Evolutionary conservation across 2,113 vertebrate species (phyloP), one percentile per base, ranked within the genome.

Genomic region (Erythrolamprus reginae): DNA sequence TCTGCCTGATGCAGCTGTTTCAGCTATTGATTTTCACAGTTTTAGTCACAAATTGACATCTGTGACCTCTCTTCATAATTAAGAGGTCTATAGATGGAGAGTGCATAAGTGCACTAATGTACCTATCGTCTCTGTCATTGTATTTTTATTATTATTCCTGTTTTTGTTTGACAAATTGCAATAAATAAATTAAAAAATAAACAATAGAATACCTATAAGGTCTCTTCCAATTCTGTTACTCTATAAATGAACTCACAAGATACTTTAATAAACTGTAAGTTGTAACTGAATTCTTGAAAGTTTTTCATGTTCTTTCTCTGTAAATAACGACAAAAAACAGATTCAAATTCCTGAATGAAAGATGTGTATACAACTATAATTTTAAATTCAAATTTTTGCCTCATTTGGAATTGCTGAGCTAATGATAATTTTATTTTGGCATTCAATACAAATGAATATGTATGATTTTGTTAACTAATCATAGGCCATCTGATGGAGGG

Each of bases 181-280:
- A 51, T 51, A 51, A 51, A 51, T 13, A 51, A 51, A 47, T 47
- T 5, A 47, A 48, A 9, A 48, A 48, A 48, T 48, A 48, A 51
- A 48, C 10, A 51, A 51, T 51, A 51, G 50, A 12, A 51, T 51
- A 51, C 9, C 9, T 58, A 2, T 9, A 58, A 58, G 55, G 7
- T 58, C 7, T 9, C 55, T 58, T 58, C 56, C 24, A 58, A 58
- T 58, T 58, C 23, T 56, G 23, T 56, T 56, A 56, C 24, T 56
- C 8, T 58, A 26, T 58, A 24, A 58, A 21, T 58, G 56, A 58
- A 58, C 3, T 52, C 88, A 89, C 87, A 88, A 89, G 77, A 91
- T 58, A 92, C 53, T 87, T 52, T 91, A 53, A 90, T 91, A 90
- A 94, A 95, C 85, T 89, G 93, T 93, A 82, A 42, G 26, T 42